Base-by-base conservation (phyloP, 2,113 vertebrate species). In the Lasiurus cinereus region DNA sequence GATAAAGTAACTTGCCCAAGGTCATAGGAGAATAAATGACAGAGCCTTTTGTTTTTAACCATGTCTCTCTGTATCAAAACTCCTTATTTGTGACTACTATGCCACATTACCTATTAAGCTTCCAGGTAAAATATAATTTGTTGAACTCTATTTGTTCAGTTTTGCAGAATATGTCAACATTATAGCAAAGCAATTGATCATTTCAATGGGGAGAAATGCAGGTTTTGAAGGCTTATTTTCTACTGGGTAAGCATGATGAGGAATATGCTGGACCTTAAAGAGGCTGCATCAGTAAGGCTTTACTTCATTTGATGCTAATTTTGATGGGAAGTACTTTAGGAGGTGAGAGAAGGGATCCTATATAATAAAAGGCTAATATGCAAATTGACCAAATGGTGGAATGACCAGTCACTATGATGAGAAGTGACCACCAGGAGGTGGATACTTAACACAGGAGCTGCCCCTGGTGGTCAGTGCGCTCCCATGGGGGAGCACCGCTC, bases 261-360 rank as follows among this genome's bases (percentile, higher is more conserved):
- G 48, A 11, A 54, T 12, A 74, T 64, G 50, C 11, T 31, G 16
- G 78, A 93, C 21, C 39, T 43, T 72, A 36, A 43, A 69, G 27
- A 62, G 46, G 56, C 2, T 66, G 69, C 8, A 43, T 46, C 27
- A 79, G 36, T 70, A 89, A 91, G 39, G 18, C 5, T 54, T 73
- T 64, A 39, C 83, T 93, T 89, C n/a, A 87, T 70, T 86, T 83
- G 48, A 89, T 67, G 62, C 48, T 74, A 14, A 76, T 77, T 72
- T 96, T 22, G 48, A 66, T 52, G 39, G n/a, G 13, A 76, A 36
- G 14, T 24, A 16, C 14, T 54, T 74, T 67, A 52, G 33, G 54
- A 93, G 52, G 64, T 94, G 36, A 95, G 48, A 85, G 70, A 73
- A 67, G 39, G 52, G 43, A 50, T 15, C 22, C 56, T 59, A 24